A percentile compares a stretch with the other conserved stretches of the same genome.
Evolutionary conservation across 2,888 invertebrate genomes (phyloP).

Genomic region (Rhopalosiphum nymphaeae): DNA sequence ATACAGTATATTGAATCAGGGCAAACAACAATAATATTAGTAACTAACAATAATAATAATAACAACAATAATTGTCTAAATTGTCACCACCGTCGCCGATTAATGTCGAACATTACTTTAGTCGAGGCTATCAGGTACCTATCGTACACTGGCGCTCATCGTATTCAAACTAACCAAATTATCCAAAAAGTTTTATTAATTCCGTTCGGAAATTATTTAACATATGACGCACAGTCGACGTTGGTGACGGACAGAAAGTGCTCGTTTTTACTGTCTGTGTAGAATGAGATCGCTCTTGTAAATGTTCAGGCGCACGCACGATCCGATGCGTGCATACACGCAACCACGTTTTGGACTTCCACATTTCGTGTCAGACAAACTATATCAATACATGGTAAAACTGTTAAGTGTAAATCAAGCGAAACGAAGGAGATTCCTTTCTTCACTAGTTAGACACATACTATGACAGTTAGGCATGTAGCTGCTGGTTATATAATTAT

Average conservation of each 20-base stretch:
- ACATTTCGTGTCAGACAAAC: no score
- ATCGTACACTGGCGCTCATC: background rate
- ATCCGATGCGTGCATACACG: background rate
- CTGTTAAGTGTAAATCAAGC: no score
- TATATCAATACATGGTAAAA: no score
- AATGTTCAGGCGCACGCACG: background rate
- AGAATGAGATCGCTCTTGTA: background rate
- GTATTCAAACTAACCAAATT: constrained; percentile 41
- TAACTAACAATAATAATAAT: background rate
- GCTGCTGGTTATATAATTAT: no score
- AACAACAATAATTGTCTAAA: background rate
- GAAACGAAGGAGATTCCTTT: no score
- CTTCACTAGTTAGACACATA: no score
- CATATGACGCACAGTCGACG: background rate
- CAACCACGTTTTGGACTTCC: no score
- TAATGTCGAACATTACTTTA: background rate
- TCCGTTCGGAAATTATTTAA: constrained; percentile 35
- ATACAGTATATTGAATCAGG: background rate
- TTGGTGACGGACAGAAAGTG: background rate
- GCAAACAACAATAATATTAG: background rate
- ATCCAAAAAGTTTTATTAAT: constrained; percentile 40
- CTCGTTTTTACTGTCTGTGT: background rate
- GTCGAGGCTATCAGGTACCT: background rate
- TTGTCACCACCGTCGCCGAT: background rate
- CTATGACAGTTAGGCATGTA: no score